Percentiles rank a stretch among this genome's conserved stretches.
Conservation (phyloP, 2,888 invertebrate genomes). For the Oligia fasciuncula region DNA sequence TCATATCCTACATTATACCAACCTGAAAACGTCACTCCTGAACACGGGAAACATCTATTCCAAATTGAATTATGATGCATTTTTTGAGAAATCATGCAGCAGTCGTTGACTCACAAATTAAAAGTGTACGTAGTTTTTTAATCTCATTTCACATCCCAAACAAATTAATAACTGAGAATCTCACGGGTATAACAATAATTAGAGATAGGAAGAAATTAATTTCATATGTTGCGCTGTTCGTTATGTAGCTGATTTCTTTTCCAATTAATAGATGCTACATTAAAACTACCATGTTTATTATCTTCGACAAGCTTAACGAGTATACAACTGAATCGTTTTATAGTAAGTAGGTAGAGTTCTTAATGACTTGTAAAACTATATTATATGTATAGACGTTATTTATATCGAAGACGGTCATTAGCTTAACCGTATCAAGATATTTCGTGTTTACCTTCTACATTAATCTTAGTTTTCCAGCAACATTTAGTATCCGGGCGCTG, state of each 20-base stretch:
- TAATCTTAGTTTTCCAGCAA: constrained; percentile 61
- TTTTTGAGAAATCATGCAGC: neutral
- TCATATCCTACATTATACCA: constrained; percentile 1
- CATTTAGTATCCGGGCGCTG: constrained; percentile 58
- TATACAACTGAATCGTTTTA: constrained; percentile 36
- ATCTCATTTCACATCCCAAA: constrained; percentile 1
- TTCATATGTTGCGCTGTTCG: neutral
- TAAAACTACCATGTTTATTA: constrained; percentile 47
- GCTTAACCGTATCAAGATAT: constrained; percentile 63
- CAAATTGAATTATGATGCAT: neutral
- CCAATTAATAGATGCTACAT: constrained; percentile 49
- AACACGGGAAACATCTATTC: neutral
- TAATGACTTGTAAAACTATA: constrained; percentile 49
- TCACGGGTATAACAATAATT: constrained; percentile 30
- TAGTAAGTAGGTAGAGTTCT: constrained; percentile 35
- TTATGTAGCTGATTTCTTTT: constrained; percentile 36
- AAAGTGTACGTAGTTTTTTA: neutral
- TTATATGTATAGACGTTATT: constrained; percentile 31
- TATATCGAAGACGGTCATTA: constrained; percentile 56
- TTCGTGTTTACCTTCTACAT: constrained; percentile 47
- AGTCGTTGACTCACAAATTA: neutral
- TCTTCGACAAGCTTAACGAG: constrained; percentile 35
- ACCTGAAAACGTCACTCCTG: constrained; percentile 20
- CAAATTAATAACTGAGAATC: constrained; percentile 27
- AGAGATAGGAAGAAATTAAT: constrained; percentile 1